phyloP scores from a whole-genome alignment of 2,888 invertebrate genomes.

The Meteorus colon region DNA sequence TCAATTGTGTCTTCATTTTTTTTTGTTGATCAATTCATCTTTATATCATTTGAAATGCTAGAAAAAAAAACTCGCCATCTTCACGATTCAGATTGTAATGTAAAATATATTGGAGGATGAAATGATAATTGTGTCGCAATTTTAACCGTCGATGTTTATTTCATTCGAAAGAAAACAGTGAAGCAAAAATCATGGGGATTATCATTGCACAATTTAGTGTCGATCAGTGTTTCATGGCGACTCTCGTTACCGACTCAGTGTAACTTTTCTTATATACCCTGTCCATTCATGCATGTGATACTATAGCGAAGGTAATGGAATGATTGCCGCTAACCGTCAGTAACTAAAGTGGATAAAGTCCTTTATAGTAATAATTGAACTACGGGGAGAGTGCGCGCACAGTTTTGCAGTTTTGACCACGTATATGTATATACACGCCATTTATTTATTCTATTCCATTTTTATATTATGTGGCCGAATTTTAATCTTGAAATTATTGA shows the following conservation, averaged over 20 bases:
- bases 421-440: not conserved
- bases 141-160: not conserved
- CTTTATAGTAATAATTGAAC: slow-evolving; percentile 68
- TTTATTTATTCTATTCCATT: slow-evolving; percentile 18
- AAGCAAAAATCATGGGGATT: slow-evolving; percentile 12
- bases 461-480: not conserved
- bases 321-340: slow-evolving; percentile 67
- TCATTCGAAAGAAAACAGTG: not conserved
- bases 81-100: not conserved
- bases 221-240: slow-evolving; percentile 61
- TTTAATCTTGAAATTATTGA: not conserved
- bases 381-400: slow-evolving; percentile 60
- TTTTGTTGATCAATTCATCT: not conserved
- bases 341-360: slow-evolving; percentile 71
- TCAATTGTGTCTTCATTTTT: slow-evolving; percentile 31
- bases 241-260: slow-evolving; percentile 59
- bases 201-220: not conserved
- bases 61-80: not conserved
- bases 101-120: not conserved
- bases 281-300: slow-evolving; percentile 61
- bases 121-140: not conserved
- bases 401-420: slow-evolving; percentile 34
- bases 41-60: not conserved
- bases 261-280: slow-evolving; percentile 64
- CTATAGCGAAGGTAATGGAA: slow-evolving; percentile 67